phyloP scores from a whole-genome alignment of 1,140 invertebrate species.

The Drosophila tropicalis region DNA sequence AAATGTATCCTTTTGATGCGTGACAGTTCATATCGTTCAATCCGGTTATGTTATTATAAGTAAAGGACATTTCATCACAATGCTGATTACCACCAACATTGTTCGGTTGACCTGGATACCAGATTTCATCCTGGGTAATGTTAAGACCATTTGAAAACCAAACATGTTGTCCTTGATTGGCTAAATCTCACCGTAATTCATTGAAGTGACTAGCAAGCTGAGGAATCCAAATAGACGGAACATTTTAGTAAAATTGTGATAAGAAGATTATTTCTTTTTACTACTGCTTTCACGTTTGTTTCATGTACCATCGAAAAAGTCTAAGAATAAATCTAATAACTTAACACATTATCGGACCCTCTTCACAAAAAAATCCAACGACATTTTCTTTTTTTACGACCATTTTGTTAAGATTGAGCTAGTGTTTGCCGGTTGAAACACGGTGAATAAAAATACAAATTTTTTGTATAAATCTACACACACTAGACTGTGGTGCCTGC shows the following conservation, averaged over 20 bases:
- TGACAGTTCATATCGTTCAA: constrained; percentile 21
- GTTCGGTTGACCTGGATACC: constrained; percentile 27
- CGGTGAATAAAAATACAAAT: too few relatives aligned
- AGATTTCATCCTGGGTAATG: constrained; percentile 10
- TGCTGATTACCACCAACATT: constrained; percentile 32
- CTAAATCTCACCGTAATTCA: constrained; percentile 24
- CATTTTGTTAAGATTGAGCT: too few relatives aligned
- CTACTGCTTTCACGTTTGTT: too few relatives aligned
- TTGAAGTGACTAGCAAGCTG: neutral
- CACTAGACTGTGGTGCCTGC: too few relatives aligned
- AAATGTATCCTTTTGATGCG: too few relatives aligned
- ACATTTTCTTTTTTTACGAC: too few relatives aligned
- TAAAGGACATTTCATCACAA: constrained; percentile 31
- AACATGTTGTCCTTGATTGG: constrained; percentile 16
- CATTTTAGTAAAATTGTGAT: neutral
- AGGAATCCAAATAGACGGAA: neutral
- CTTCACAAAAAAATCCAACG: too few relatives aligned
- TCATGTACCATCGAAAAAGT: neutral
- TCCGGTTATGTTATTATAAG: neutral
- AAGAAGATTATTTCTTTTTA: too few relatives aligned
- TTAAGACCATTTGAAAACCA: constrained; percentile 38
- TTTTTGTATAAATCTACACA: too few relatives aligned
- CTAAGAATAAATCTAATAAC: too few relatives aligned
- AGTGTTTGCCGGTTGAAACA: too few relatives aligned
- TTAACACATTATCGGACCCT: too few relatives aligned